These are phyloP conservation scores for Drosophila pruinosa DNA, from an alignment of 1,140 invertebrate species.

Conservation along the genomic window DNA sequence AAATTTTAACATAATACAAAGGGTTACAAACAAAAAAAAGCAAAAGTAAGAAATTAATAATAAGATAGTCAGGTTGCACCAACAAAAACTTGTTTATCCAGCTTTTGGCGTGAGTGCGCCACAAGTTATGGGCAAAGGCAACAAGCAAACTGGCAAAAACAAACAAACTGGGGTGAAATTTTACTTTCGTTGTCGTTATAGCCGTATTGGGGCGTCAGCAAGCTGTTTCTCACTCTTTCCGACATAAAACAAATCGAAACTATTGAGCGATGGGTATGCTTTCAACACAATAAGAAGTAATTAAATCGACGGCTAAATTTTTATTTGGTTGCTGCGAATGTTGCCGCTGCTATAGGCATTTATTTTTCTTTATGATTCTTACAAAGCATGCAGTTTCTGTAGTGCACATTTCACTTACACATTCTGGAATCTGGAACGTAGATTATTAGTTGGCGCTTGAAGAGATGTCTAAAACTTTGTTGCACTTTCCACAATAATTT, in stretches of 20 bases:
- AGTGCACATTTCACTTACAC: slow-evolving; percentile 33
- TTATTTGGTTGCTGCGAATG: slow-evolving; percentile 13
- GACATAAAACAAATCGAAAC: slow-evolving; percentile 25
- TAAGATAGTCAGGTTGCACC: background rate
- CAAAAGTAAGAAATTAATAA: background rate
- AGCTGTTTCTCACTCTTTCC: slow-evolving; percentile 34
- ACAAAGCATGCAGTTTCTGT: background rate
- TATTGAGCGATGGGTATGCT: slow-evolving; percentile 30
- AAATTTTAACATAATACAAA: slow-evolving; percentile 67
- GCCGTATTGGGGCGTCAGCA: slow-evolving; percentile 65
- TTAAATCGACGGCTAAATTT: slow-evolving; percentile 42
- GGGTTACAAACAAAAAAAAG: slow-evolving; percentile 21
- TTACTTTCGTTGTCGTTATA: slow-evolving; percentile 68
- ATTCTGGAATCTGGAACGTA: slow-evolving; percentile 28
- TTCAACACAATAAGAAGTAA: slow-evolving; percentile 36
- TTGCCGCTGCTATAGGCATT: slow-evolving; percentile 22
- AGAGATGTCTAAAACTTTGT: slow-evolving; percentile 12
- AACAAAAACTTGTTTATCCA: slow-evolving; percentile 63
- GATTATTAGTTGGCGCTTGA: slow-evolving; percentile 14
- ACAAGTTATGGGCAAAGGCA: slow-evolving; percentile 22
- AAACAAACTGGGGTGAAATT: slow-evolving; percentile 77
- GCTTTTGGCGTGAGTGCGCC: slow-evolving; percentile 30
- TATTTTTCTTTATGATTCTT: slow-evolving; percentile 1
- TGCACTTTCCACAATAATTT: slow-evolving; percentile 18
- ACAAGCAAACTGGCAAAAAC: slow-evolving; percentile 39